Evolutionary conservation across 2,797 vertebrate species (phyloP).

Genomic region (Tokudaia tokunoshimensis): DNA sequence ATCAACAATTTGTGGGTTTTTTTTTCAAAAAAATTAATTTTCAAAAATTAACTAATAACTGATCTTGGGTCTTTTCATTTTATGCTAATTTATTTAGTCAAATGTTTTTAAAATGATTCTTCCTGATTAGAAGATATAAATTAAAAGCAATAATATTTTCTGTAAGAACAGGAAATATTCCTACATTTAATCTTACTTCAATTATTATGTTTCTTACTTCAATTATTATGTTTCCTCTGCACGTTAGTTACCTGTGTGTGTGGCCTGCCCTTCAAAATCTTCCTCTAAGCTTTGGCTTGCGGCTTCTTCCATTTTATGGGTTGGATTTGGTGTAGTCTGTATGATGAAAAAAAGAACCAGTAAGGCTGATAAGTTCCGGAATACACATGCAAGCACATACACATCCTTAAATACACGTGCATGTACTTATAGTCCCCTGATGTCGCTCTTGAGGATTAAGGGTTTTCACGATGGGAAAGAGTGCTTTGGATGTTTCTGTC

Average conservation of each 20-base stretch:
- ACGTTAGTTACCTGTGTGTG: constrained; percentile 93
- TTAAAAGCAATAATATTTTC: not conserved
- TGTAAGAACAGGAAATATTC: not conserved
- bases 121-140: not conserved
- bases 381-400: not conserved
- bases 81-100: constrained; percentile 47
- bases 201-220: no score
- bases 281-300: constrained; percentile 90
- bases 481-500: constrained; percentile 17
- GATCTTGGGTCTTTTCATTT: constrained; percentile 22
- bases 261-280: constrained; percentile 91
- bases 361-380: constrained; percentile 43
- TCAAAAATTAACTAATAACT: constrained; percentile 2
- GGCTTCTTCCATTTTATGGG: constrained; percentile 88
- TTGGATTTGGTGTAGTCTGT: constrained; percentile 71
- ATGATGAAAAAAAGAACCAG: constrained; percentile 71
- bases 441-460: not conserved
- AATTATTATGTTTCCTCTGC: constrained; percentile 3
- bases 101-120: constrained; percentile 45
- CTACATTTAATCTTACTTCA: constrained; percentile 47
- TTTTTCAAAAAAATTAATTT: no score
- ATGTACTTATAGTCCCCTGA: not conserved
- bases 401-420: not conserved
- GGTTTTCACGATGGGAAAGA: constrained; percentile 32
- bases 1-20: not conserved